Percentiles rank a stretch among this genome's conserved stretches.
phyloP scores from a whole-genome alignment of 2,113 vertebrate species.

The Odobenus rosmarus region DNA sequence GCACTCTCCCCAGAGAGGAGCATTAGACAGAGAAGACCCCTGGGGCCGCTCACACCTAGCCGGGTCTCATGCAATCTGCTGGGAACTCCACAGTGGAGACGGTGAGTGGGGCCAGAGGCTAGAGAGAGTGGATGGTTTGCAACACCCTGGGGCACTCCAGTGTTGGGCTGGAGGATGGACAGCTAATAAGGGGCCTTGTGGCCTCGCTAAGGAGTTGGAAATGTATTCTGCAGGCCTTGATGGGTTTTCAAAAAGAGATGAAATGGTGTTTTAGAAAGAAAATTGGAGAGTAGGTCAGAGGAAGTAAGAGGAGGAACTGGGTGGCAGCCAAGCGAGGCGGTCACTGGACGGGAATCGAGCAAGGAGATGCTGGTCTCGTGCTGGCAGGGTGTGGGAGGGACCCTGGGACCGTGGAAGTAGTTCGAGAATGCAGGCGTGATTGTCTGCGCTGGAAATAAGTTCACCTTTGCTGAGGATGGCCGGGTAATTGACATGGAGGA shows the following conservation, averaged over 20 bases:
- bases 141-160: fast-evolving
- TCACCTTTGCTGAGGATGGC: too few species aligned
- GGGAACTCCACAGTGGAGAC: fast-evolving
- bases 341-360: fast-evolving
- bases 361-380: not conserved
- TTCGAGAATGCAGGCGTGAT: not conserved
- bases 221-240: not conserved
- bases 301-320: not conserved
- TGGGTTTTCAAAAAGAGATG: not conserved
- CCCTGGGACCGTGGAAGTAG: not conserved
- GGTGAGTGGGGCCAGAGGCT: fast-evolving
- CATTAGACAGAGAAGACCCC: too few species aligned
- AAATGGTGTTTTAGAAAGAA: not conserved
- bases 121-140: not conserved
- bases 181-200: not conserved
- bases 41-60: not conserved
- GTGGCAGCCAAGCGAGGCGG: fast-evolving
- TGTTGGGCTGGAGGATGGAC: not conserved
- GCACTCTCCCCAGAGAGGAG: not conserved
- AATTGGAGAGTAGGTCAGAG: not conserved
- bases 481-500: too few species aligned
- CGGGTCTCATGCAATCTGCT: not conserved
- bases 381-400: not conserved
- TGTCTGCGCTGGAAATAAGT: not conserved
- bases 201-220: fast-evolving